A percentile compares a stretch with the other conserved stretches of the same genome.
phyloP scores from a whole-genome alignment of 2,113 vertebrate species.

The Plotosus lineatus region DNA sequence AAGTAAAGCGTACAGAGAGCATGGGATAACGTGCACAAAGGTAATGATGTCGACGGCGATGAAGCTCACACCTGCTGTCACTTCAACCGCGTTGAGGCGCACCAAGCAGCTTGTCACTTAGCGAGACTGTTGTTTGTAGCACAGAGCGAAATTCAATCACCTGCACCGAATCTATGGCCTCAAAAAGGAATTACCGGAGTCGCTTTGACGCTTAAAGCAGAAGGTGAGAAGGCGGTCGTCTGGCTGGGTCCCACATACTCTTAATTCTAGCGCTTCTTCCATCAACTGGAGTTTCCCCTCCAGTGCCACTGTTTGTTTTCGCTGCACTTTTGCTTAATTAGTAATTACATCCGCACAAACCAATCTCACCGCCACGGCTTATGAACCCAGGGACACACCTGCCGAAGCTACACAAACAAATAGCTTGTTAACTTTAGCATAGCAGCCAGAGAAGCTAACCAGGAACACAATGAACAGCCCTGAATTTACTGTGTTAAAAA shows the following conservation, averaged over 20 bases:
- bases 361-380: slow-evolving; percentile 67
- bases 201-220: slow-evolving; percentile 67
- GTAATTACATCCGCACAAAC: slow-evolving; percentile 72
- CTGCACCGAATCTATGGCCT: slow-evolving; percentile 68
- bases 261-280: slow-evolving; percentile 44
- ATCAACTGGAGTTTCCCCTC: slow-evolving; percentile 63
- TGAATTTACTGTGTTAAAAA: slow-evolving; percentile 53
- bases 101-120: slow-evolving; percentile 68
- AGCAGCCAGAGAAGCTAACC: slow-evolving; percentile 59
- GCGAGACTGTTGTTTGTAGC: slow-evolving; percentile 55
- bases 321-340: slow-evolving; percentile 74
- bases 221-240: slow-evolving; percentile 58
- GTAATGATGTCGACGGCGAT: slow-evolving; percentile 60
- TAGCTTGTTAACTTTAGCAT: slow-evolving; percentile 59
- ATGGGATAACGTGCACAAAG: neutral
- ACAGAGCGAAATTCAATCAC: slow-evolving; percentile 73
- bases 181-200: slow-evolving; percentile 70
- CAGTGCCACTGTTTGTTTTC: slow-evolving; percentile 69
- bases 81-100: slow-evolving; percentile 62
- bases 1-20: slow-evolving; percentile 1
- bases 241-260: neutral
- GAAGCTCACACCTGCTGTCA: slow-evolving; percentile 68
- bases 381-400: slow-evolving; percentile 69
- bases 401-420: slow-evolving; percentile 65
- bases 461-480: slow-evolving; percentile 55